Conservation (phyloP, 2,113 vertebrate species). For the Sylvia atricapilla region DNA sequence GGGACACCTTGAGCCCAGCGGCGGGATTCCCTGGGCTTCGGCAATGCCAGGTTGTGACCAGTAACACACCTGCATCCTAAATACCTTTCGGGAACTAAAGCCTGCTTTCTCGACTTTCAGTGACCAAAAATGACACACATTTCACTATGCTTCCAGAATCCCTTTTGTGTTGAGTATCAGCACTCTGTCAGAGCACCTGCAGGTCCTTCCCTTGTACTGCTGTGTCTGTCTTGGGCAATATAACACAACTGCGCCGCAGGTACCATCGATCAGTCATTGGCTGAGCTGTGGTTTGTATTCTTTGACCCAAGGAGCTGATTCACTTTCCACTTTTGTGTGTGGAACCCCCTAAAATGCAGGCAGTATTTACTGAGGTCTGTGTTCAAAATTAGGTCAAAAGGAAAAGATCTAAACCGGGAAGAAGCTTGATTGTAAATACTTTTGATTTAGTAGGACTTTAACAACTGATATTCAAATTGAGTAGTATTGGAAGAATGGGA, state of each 20-base stretch:
- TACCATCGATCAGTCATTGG: background rate
- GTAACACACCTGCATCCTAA: background rate
- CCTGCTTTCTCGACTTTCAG: background rate
- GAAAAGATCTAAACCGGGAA: background rate
- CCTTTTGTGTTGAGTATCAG: background rate
- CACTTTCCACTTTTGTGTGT: too few species aligned
- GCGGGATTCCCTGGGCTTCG: background rate
- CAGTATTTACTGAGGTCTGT: background rate
- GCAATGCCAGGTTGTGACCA: background rate
- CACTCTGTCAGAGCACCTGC: background rate
- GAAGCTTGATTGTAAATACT: background rate
- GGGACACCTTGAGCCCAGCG: rapidly evolving
- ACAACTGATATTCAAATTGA: background rate
- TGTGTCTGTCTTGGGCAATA: background rate
- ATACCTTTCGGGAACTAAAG: background rate
- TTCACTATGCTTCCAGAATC: background rate
- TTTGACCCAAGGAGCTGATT: background rate
- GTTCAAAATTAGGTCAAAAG: background rate
- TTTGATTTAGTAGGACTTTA: background rate
- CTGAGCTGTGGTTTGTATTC: background rate
- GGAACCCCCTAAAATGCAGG: background rate
- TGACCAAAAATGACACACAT: background rate
- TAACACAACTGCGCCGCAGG: rapidly evolving
- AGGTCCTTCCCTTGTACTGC: background rate
- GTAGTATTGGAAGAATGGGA: background rate